phyloP scores from a whole-genome alignment of 2,113 vertebrate genomes.

The Cettia cetti region DNA sequence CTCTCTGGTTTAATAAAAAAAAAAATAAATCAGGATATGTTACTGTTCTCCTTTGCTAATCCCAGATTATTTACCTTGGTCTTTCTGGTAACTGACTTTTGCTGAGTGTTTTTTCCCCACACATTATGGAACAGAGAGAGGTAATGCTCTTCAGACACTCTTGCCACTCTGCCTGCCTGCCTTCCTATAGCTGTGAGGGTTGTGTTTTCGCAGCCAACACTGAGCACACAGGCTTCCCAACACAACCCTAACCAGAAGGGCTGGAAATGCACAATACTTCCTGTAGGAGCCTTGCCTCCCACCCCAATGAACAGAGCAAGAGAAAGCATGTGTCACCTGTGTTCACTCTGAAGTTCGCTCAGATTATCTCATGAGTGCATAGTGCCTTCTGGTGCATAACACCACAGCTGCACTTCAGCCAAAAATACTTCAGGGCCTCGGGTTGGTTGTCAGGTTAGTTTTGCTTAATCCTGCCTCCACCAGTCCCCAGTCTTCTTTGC shows the following conservation, averaged over 20 bases:
- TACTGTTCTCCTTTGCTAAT: not conserved
- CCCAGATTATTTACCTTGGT: not conserved
- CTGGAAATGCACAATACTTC: not conserved
- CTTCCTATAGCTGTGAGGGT: not conserved
- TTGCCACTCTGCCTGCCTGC: not conserved
- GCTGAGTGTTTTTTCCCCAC: not conserved
- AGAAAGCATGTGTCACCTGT: not conserved
- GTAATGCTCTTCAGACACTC: not conserved
- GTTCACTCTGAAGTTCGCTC: not conserved
- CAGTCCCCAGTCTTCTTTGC: not conserved
- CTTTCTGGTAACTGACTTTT: not conserved
- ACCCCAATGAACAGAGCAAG: not conserved
- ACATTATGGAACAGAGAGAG: accelerated
- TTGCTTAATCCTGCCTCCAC: not conserved
- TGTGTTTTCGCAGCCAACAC: not conserved
- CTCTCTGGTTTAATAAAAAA: not conserved
- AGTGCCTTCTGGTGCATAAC: not conserved
- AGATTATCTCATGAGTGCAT: not conserved
- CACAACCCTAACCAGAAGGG: not conserved
- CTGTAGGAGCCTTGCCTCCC: not conserved
- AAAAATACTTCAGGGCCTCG: not conserved
- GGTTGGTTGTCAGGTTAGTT: not conserved
- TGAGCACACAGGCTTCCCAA: not conserved
- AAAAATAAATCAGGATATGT: not conserved
- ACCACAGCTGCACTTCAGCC: not conserved